A percentile compares a stretch with the other conserved stretches of the same genome.
These are phyloP conservation scores for Autographa gamma DNA, from an alignment of 2,888 invertebrate species.

Conservation along the genomic window DNA sequence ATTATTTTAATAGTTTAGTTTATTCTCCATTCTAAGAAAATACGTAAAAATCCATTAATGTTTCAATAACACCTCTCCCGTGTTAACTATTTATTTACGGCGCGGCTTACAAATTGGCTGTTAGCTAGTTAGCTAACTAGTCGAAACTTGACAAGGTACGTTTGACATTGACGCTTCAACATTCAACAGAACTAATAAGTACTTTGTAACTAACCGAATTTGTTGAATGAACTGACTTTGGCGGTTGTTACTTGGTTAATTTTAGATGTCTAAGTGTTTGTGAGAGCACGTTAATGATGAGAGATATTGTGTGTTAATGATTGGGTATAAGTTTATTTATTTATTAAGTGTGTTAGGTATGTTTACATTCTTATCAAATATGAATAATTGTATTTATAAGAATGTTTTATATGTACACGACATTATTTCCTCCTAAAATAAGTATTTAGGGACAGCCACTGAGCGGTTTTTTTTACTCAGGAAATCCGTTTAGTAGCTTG, in stretches of 20 bases:
- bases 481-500: no score
- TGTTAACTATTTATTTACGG: conserved; percentile 13
- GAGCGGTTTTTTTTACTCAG: no score
- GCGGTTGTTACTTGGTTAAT: not conserved
- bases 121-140: conserved; percentile 17
- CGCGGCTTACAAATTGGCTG: conserved; percentile 24
- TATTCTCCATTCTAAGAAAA: not conserved
- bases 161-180: conserved; percentile 4
- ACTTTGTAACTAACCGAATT: conserved; percentile 5
- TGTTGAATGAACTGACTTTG: not conserved
- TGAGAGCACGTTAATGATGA: not conserved
- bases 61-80: not conserved
- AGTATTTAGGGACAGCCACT: no score
- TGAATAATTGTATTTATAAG: no score
- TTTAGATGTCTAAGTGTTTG: not conserved
- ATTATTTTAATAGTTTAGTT: not conserved
- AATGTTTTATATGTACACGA: no score
- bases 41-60: not conserved
- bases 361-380: no score
- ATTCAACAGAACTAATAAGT: not conserved
- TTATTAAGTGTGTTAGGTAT: no score
- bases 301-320: no score
- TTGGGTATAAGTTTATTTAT: no score
- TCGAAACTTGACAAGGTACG: not conserved
- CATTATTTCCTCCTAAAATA: no score